phyloP scores from a whole-genome alignment of 1,140 invertebrate species.

The Lucilia cuprina region DNA sequence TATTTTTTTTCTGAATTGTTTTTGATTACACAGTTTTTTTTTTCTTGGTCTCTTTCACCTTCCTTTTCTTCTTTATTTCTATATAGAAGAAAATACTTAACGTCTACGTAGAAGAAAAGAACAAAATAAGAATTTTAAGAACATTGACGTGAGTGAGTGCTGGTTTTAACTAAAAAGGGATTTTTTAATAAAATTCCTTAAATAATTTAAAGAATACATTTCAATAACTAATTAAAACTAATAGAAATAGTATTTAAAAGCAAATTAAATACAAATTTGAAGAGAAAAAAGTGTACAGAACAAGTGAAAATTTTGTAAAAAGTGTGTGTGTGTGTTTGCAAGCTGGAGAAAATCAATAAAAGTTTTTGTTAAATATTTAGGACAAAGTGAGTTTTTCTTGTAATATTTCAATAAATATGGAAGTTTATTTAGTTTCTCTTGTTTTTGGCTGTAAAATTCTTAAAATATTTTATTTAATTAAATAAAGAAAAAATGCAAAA shows the following conservation, averaged over 20 bases:
- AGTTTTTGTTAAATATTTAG: not conserved
- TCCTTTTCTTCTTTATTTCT: not conserved
- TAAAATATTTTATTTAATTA: not conserved
- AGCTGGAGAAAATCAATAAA: slow-evolving; percentile 7
- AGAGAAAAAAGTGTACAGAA: not conserved
- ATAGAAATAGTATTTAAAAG: not conserved
- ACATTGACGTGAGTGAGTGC: not conserved
- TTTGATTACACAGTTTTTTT: slow-evolving; percentile 30
- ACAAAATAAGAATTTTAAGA: not conserved
- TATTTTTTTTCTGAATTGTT: not conserved
- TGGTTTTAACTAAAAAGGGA: not conserved
- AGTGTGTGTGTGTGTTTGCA: not conserved
- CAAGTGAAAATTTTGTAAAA: not conserved
- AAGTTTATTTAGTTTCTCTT: not conserved
- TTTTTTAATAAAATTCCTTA: not conserved
- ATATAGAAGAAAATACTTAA: not conserved
- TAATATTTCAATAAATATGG: not conserved
- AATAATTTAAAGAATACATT: slow-evolving; percentile 3
- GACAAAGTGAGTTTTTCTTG: slow-evolving; percentile 1
- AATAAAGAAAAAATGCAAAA: not conserved
- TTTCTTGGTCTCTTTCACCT: not conserved
- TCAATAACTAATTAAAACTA: not conserved
- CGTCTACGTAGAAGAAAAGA: slow-evolving; percentile 23
- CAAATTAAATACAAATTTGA: not conserved
- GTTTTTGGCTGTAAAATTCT: not conserved